Evolutionary conservation across 2,113 vertebrate species (phyloP).

Genomic region (Sinocyclocheilus rhinocerous): DNA sequence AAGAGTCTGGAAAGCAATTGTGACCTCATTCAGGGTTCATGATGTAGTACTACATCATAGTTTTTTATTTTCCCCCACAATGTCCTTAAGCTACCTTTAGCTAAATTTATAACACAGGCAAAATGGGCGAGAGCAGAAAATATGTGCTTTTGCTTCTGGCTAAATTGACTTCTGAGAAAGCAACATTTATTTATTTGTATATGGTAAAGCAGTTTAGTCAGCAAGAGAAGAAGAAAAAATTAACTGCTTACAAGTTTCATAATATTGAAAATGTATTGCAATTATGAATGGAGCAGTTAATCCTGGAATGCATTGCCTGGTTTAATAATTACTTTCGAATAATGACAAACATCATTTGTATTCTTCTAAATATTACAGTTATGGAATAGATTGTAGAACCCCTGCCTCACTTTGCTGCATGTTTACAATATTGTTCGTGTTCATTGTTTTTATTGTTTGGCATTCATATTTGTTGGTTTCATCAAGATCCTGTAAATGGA

Average conservation of each 20-base stretch:
- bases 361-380: neutral
- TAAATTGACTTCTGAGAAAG: neutral
- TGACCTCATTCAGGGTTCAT: neutral
- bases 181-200: neutral
- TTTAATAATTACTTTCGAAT: neutral
- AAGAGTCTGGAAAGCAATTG: neutral
- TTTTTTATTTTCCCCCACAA: neutral
- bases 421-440: neutral
- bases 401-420: neutral
- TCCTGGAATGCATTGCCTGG: neutral
- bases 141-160: neutral
- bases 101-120: neutral
- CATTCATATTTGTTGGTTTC: neutral
- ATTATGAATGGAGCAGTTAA: neutral
- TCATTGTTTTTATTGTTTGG: neutral
- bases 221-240: neutral
- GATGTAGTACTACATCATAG: neutral
- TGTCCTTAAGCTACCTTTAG: neutral
- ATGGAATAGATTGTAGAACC: neutral
- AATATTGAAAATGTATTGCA: neutral
- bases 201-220: neutral
- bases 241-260: neutral
- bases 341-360: neutral
- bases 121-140: neutral
- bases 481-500: conserved; percentile 1